These are phyloP conservation scores for Decapterus maruadsi DNA, from an alignment of 2,797 vertebrate genomes.

Conservation along the genomic window DNA sequence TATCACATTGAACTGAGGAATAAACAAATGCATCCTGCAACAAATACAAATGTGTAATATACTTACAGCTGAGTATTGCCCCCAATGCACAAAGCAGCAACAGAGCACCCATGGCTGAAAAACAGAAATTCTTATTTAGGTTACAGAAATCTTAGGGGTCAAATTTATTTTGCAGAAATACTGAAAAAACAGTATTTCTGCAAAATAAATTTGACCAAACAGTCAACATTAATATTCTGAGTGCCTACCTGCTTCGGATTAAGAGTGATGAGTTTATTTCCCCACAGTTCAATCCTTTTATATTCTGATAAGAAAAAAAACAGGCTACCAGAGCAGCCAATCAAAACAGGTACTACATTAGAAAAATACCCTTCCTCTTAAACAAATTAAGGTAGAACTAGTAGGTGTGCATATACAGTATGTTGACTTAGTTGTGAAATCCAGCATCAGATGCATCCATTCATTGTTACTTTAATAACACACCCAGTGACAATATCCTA, in stretches of 20 bases:
- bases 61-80: slow-evolving; percentile 71
- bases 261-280: neutral
- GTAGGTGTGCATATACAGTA: slow-evolving; percentile 28
- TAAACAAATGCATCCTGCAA: neutral
- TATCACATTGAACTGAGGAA: neutral
- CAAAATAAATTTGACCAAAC: neutral
- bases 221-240: neutral
- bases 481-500: slow-evolving; percentile 13
- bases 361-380: slow-evolving; percentile 48
- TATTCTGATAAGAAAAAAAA: slow-evolving; percentile 28
- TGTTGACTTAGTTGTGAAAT: slow-evolving; percentile 60
- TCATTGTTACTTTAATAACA: neutral
- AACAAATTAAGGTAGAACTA: slow-evolving; percentile 67
- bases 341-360: slow-evolving; percentile 5
- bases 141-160: slow-evolving; percentile 5
- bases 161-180: too few species aligned
- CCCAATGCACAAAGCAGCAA: slow-evolving; percentile 67
- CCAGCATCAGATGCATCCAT: slow-evolving; percentile 8
- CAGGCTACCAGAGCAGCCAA: slow-evolving; percentile 15
- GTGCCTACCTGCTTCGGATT: slow-evolving; percentile 58
- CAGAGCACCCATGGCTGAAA: slow-evolving; percentile 75
- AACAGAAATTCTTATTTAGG: slow-evolving; percentile 31
- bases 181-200: slow-evolving; percentile 14
- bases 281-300: slow-evolving; percentile 43
- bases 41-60: slow-evolving; percentile 22